Evolutionary conservation across 2,113 vertebrate species (phyloP).

Genomic region (Periophthalmus modestus): DNA sequence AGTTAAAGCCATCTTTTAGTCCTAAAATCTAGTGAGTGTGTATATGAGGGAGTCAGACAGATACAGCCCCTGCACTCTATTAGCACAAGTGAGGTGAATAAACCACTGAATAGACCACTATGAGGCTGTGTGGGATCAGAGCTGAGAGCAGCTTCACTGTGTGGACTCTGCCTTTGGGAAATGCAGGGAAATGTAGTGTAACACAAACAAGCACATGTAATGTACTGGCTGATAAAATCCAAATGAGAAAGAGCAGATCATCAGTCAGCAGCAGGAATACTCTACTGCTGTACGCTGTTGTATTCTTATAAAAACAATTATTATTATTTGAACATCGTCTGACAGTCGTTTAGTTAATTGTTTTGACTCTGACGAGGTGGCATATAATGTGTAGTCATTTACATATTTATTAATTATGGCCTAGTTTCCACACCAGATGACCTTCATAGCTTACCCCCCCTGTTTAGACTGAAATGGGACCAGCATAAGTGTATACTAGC

Average conservation of each 20-base stretch:
- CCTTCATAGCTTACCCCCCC: neutral
- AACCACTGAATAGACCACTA: slow-evolving; percentile 64
- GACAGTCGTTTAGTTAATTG: neutral
- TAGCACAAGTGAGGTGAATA: slow-evolving; percentile 73
- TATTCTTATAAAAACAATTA: neutral
- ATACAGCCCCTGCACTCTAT: slow-evolving; percentile 71
- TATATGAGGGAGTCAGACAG: slow-evolving; percentile 68
- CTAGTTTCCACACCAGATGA: neutral
- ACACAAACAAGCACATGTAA: slow-evolving; percentile 48
- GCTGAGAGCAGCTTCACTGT: slow-evolving; percentile 39
- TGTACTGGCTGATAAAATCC: slow-evolving; percentile 42
- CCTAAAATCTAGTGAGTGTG: slow-evolving; percentile 57
- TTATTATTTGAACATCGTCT: neutral
- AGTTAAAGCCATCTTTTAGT: slow-evolving; percentile 67
- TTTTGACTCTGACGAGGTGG: neutral
- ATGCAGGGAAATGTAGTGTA: slow-evolving; percentile 63
- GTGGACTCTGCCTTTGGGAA: slow-evolving; percentile 58
- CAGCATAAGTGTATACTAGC: neutral
- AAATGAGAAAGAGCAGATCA: slow-evolving; percentile 30
- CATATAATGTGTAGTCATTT: neutral
- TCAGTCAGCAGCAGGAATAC: neutral
- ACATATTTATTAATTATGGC: slow-evolving; percentile 5
- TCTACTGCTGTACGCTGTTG: neutral
- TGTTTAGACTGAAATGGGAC: neutral
- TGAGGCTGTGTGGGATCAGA: slow-evolving; percentile 44